Evolutionary conservation across 2,888 invertebrate species (phyloP).

Genomic region (Latrodectus elegans): DNA sequence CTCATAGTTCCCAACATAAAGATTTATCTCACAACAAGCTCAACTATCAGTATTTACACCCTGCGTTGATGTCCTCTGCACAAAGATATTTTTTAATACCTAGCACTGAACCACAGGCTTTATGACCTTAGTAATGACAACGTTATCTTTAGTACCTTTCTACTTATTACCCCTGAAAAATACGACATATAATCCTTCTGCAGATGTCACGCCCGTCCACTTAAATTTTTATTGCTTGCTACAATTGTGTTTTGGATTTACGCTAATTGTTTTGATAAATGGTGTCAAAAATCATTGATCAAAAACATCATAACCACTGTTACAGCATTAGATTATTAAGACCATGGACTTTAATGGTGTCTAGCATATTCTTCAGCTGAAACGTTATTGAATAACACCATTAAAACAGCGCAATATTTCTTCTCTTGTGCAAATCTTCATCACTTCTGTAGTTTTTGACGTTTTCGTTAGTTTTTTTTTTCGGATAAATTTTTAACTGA

Average conservation of each 20-base stretch:
- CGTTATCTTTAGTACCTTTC: conserved; percentile 63
- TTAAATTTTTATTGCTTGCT: conserved; percentile 48
- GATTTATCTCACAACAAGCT: conserved; percentile 45
- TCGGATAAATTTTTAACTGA: too few species aligned
- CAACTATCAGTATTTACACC: conserved; percentile 50
- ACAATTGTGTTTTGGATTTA: conserved; percentile 24
- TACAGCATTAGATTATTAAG: too few species aligned
- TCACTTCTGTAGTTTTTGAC: too few species aligned
- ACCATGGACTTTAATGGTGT: too few species aligned
- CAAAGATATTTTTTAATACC: conserved; percentile 7
- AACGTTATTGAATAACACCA: too few species aligned
- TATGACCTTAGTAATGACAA: conserved; percentile 51
- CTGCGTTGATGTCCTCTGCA: conserved; percentile 2
- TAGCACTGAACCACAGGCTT: conserved; percentile 35
- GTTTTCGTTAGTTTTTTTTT: too few species aligned
- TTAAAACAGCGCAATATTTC: too few species aligned
- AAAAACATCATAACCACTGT: too few species aligned
- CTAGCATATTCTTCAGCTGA: too few species aligned
- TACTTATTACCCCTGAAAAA: conserved; percentile 15
- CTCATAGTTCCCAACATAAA: conserved; percentile 10
- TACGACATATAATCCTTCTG: not conserved
- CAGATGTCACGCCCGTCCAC: conserved; percentile 38
- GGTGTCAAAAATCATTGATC: not conserved
- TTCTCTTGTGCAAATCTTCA: too few species aligned
- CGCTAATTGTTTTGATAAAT: conserved; percentile 22